Percentiles rank a stretch among this genome's conserved stretches.
Evolutionary conservation across 2,113 vertebrate species (phyloP).

Genomic region (Indri indri): DNA sequence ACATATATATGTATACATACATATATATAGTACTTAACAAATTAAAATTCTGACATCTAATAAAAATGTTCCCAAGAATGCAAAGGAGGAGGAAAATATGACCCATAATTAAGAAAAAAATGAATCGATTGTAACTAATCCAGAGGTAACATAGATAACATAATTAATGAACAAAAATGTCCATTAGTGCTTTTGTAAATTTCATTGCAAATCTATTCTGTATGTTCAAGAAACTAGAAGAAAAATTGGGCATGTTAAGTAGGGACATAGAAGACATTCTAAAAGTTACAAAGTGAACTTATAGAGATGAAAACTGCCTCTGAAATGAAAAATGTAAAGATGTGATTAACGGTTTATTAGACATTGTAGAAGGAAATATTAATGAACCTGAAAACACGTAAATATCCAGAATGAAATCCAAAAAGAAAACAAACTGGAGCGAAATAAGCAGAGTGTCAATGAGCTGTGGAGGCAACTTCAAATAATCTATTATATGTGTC

Average conservation of each 20-base stretch:
- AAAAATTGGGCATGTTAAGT: background rate
- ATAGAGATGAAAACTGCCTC: background rate
- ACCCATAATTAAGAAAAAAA: background rate
- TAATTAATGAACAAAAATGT: background rate
- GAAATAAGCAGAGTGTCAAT: background rate
- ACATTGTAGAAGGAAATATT: background rate
- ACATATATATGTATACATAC: too few species aligned
- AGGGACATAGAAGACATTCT: background rate
- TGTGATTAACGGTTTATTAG: background rate
- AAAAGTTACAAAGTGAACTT: background rate
- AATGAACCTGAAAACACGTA: background rate
- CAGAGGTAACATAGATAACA: background rate
- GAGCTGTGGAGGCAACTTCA: background rate
- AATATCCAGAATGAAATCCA: background rate
- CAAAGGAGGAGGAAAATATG: background rate
- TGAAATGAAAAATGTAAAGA: background rate
- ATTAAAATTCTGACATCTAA: background rate
- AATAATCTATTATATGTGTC: background rate
- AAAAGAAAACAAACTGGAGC: background rate
- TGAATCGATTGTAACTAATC: background rate
- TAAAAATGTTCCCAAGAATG: background rate
- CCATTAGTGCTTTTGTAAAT: background rate
- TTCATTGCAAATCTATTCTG: background rate
- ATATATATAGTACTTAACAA: too few species aligned
- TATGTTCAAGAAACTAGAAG: background rate